Evolutionary conservation across 1,140 invertebrate genomes (phyloP).

Genomic region (Dendroctonus ponderosae): DNA sequence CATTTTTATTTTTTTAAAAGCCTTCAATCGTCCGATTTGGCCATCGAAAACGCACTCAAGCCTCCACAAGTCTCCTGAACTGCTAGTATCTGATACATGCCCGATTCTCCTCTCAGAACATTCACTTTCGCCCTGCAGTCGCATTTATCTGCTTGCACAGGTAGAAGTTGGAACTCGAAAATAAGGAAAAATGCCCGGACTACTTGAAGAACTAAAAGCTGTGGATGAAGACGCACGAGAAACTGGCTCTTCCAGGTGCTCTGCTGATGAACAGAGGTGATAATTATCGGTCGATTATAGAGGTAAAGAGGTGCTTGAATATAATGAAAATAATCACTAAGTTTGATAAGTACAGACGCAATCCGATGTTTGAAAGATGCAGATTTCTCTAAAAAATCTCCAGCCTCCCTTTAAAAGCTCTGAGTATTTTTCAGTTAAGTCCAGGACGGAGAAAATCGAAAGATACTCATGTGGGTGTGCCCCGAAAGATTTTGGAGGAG

Average conservation of each 20-base stretch:
- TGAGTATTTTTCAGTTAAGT: constrained; percentile 36
- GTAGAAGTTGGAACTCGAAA: constrained; percentile 9
- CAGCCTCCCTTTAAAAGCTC: constrained; percentile 6
- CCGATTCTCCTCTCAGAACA: too few relatives aligned
- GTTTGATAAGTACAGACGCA: constrained; percentile 42
- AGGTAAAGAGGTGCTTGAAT: constrained; percentile 34
- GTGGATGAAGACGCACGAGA: constrained; percentile 30
- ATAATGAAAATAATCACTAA: constrained; percentile 33
- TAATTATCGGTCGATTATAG: constrained; percentile 28
- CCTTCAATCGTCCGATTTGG: too few relatives aligned
- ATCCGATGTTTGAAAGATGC: constrained; percentile 41
- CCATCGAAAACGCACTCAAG: too few relatives aligned
- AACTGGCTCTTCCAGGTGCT: constrained; percentile 26
- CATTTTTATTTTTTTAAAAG: too few relatives aligned
- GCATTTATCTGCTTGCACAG: constrained; percentile 11
- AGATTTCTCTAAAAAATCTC: constrained; percentile 18
- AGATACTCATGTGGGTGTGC: constrained; percentile 33
- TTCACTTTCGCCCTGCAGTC: too few relatives aligned
- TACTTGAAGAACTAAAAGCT: constrained; percentile 31
- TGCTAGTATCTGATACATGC: too few relatives aligned
- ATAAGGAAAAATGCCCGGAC: constrained; percentile 12
- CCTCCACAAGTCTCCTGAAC: too few relatives aligned
- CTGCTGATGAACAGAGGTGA: constrained; percentile 39
- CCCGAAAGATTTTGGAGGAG: constrained; percentile 29
- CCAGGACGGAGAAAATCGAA: constrained; percentile 36